Evolutionary conservation across 2,797 vertebrate genomes (phyloP), one percentile per base, ranked within the genome.

Genomic region (Microctenopoma lineatum): DNA sequence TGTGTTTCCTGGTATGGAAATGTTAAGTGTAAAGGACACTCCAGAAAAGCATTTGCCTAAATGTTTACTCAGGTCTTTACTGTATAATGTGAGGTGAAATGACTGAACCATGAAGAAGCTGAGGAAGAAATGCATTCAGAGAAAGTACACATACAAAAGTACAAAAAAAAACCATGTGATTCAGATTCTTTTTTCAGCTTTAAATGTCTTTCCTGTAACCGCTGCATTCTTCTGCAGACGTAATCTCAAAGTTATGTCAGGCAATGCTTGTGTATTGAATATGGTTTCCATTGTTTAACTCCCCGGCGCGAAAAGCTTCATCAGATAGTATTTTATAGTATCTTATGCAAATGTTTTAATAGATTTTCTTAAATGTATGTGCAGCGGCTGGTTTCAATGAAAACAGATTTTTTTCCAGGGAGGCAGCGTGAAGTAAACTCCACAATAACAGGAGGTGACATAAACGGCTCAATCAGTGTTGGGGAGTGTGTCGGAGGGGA

Each of bases 361-460:
- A 2, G 36, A 67, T 26, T 26, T 18, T 50, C 18, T 67, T 41
- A 14, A 36, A 56, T 13, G 4, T 47, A 51, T 53, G 18, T 66
- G 66, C 55, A 0, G 7, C 11, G 58, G 34, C 25, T 36, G 59
- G 41, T 70, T 66, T 66, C 59, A 72, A 63, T 55, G 41, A 7
- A 18, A 14, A 18, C 42, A 46, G 58, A 41, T 70, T 64, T 66
- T 66, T 70, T 42, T 39, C 42, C 46, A n/a, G 62, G 34, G 58
- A 55, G 59, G 51, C 59, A 64, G 62, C 34, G 25, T 56, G 70
- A 56, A 78, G 64, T 73, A 68, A 88, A 80, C 58, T 61, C 60
- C 41, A 90, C 89, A 92, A 93, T 92, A 85, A 92, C 92, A 92
- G 90, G 87, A 93, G 92, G 81, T 47, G 74, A 92, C 84, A 75